A percentile compares a stretch with the other conserved stretches of the same genome.
These are phyloP conservation scores for Hypotaenidia philippensis DNA, from an alignment of 2,797 vertebrate species.

Conservation along the genomic window DNA sequence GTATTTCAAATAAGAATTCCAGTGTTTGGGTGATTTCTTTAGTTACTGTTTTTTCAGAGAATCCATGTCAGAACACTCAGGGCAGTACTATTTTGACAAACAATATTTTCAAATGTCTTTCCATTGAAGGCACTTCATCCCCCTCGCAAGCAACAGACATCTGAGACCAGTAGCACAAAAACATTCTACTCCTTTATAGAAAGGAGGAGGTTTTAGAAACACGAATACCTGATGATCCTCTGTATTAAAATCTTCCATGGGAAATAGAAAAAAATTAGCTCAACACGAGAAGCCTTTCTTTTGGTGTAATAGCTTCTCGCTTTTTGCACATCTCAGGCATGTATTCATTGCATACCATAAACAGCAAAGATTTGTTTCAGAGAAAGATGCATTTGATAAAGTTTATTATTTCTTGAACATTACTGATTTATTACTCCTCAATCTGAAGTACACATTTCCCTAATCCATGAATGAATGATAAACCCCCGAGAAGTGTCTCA, in stretches of 20 bases:
- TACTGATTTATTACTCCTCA: neutral
- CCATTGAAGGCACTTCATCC: neutral
- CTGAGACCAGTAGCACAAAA: neutral
- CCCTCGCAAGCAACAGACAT: neutral
- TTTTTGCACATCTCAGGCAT: neutral
- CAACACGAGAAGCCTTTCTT: neutral
- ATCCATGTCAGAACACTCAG: neutral
- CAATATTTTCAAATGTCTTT: constrained; percentile 49
- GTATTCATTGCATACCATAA: neutral
- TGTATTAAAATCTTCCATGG: neutral
- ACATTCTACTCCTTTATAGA: neutral
- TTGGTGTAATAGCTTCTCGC: neutral
- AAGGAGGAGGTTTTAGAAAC: neutral
- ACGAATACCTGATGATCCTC: neutral
- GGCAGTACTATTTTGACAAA: constrained; percentile 38
- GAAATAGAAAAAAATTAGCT: neutral
- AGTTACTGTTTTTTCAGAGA: constrained; percentile 1
- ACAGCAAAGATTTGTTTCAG: neutral
- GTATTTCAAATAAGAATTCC: neutral
- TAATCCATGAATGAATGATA: fast-evolving
- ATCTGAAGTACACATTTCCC: neutral
- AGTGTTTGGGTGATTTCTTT: neutral
- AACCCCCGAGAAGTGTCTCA: neutral
- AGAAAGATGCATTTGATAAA: neutral
- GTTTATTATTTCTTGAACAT: neutral